Evolutionary conservation across 2,113 vertebrate genomes (phyloP), one percentile per base, ranked within the genome.

Genomic region (Heptranchias perlo): DNA sequence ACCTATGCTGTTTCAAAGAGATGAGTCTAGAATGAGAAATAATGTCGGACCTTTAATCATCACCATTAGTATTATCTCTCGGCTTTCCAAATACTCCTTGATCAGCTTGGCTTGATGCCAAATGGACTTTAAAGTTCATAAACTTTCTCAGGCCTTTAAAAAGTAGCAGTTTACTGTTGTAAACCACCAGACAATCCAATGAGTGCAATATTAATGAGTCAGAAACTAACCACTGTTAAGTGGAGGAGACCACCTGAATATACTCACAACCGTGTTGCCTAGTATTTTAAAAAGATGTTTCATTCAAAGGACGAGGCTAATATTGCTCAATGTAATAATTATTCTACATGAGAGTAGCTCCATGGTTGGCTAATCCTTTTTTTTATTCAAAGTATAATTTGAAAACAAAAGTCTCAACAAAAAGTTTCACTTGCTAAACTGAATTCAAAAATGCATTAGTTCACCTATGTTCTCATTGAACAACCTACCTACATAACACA

Each of bases 61-160:
- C 16, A 16, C n/a, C 18, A 62, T 93, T 93, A 62, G 58, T 62
- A 39, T 93, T 93, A 93, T 69, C 39, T 67, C 25, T 28, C 44
- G 44, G 44, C 64, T 67, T 95, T 69, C 62, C n/a, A 31, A 95
- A 95, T 69, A 64, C 4, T 64, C n/a, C 35, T 39, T 93, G 91
- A 64, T 62, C 91, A n/a, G 18, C 10, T 47, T 67, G 93, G 44
- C 58, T 95, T 69, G 39, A 39, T 95, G 93, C 93, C 64, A 67
- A 49, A 95, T 95, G 28, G 62, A 95, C 93, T 69, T 95, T 95
- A 65, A 47, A 49, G 93, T 69, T 95, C 49, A 49, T 95, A 49
- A 95, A 95, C 93, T 69, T 95, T 54, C 61, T 31, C 44, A 49
- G 39, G 44, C 62, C 25, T 95, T 67, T 49, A 67, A 95, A 64